Conservation (phyloP, 2,888 invertebrate genomes). For the Cephus runcator region DNA sequence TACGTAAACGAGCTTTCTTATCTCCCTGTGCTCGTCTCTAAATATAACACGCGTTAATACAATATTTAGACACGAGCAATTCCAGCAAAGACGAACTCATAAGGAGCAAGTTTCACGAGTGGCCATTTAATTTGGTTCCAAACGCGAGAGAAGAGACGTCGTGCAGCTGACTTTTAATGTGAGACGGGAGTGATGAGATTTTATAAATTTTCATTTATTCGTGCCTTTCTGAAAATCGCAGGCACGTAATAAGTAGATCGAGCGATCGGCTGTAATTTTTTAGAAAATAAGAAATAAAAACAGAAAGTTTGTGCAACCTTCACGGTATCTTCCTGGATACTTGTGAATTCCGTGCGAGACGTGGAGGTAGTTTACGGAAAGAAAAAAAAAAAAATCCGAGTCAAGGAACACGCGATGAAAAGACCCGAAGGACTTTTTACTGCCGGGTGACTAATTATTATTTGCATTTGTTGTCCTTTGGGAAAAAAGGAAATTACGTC, state of each 20-base stretch:
- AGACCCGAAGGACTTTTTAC: background rate
- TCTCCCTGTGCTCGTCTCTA: conserved; percentile 40
- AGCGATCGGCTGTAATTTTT: background rate
- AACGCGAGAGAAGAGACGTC: background rate
- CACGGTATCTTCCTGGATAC: background rate
- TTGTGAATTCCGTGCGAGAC: background rate
- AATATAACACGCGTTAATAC: conserved; percentile 41
- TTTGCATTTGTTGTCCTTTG: background rate
- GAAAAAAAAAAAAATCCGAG: background rate
- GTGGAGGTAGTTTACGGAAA: background rate
- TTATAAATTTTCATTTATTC: background rate
- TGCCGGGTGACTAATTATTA: background rate
- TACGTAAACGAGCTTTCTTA: conserved; percentile 26
- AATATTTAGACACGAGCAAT: conserved; percentile 31
- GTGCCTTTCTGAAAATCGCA: background rate
- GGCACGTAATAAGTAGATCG: background rate
- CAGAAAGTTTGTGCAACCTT: background rate
- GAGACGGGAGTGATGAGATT: background rate
- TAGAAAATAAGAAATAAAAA: background rate
- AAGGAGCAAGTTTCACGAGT: background rate
- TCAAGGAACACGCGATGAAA: background rate
- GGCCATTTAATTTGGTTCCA: background rate
- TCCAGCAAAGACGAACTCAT: conserved; percentile 13
- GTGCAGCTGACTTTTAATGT: background rate
- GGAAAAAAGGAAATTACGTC: background rate